A percentile compares a stretch with the other conserved stretches of the same genome.
These are phyloP conservation scores for Campoletis sonorensis DNA, from an alignment of 1,140 invertebrate genomes.

Conservation along the genomic window DNA sequence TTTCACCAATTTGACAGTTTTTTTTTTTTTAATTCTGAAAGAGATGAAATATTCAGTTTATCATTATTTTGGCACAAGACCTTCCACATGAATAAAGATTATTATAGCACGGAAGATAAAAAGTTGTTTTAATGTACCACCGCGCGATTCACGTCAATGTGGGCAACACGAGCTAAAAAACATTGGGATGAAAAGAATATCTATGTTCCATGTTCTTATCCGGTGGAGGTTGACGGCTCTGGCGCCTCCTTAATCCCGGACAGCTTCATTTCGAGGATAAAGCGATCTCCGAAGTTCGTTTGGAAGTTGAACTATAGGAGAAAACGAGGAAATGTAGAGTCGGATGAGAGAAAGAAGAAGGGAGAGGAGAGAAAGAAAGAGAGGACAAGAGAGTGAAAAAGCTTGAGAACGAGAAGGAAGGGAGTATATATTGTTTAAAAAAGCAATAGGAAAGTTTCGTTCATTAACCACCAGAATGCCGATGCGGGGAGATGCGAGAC, in stretches of 20 bases:
- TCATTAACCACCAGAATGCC: conserved; percentile 57
- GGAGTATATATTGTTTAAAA: conserved; percentile 63
- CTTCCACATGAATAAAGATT: background rate
- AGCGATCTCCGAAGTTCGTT: conserved; percentile 63
- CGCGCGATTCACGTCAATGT: background rate
- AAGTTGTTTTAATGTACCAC: background rate
- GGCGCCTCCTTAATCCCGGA: conserved; percentile 53
- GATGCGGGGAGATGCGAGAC: conserved; percentile 19
- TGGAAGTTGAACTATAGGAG: conserved; percentile 55
- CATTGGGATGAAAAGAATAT: background rate
- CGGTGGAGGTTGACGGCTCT: background rate
- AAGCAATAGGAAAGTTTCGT: conserved; percentile 63
- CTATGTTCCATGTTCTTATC: background rate
- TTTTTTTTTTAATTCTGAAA: too few species aligned
- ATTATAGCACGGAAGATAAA: background rate
- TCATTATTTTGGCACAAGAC: background rate
- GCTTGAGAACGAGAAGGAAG: background rate
- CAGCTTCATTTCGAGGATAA: conserved; percentile 54
- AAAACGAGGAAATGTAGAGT: conserved; percentile 23
- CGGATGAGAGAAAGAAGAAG: background rate
- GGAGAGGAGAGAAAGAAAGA: background rate
- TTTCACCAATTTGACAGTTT: too few species aligned
- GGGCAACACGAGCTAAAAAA: background rate
- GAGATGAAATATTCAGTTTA: background rate
- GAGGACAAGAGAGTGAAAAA: background rate